These are phyloP conservation scores for Temnopleurus reevesii DNA, from an alignment of 53 echinoderm and acorn worm species.

Conservation along the genomic window DNA sequence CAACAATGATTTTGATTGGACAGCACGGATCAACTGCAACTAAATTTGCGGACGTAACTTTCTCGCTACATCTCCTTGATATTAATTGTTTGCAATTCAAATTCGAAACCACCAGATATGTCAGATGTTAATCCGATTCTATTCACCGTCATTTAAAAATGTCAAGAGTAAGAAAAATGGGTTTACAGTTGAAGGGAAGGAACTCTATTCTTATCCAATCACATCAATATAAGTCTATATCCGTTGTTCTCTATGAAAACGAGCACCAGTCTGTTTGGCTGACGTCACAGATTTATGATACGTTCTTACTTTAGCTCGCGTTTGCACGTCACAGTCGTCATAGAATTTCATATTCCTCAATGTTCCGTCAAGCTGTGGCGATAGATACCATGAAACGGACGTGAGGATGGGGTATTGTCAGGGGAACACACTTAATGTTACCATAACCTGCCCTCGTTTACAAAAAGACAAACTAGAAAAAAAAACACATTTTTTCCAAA, in stretches of 20 bases:
- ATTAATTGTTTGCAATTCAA: too few relatives aligned
- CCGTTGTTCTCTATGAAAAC: slow-evolving; percentile 40
- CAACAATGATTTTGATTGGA: too few relatives aligned
- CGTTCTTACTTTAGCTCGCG: slow-evolving; percentile 12
- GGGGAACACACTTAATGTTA: too few relatives aligned
- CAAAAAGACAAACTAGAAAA: too few relatives aligned
- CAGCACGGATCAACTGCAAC: too few relatives aligned
- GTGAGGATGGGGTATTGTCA: background rate
- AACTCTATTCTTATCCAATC: slow-evolving; percentile 5
- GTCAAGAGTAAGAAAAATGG: background rate
- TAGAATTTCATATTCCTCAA: slow-evolving; percentile 42
- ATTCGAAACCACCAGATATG: too few relatives aligned
- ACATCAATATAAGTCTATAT: slow-evolving; percentile 23
- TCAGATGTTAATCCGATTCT: too few relatives aligned
- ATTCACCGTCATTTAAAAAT: background rate
- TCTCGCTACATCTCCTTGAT: too few relatives aligned
- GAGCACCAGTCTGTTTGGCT: slow-evolving; percentile 29
- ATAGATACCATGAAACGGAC: slow-evolving; percentile 32
- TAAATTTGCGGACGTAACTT: too few relatives aligned
- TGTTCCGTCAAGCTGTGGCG: slow-evolving; percentile 21
- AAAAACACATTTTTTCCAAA: too few relatives aligned
- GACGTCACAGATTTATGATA: slow-evolving; percentile 53
- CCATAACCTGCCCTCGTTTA: too few relatives aligned
- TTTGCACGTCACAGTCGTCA: slow-evolving; percentile 43
- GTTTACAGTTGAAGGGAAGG: background rate